A percentile compares a stretch with the other conserved stretches of the same genome.
Conservation (phyloP, 2,797 vertebrate species). For the Crocidura indochinensis region DNA sequence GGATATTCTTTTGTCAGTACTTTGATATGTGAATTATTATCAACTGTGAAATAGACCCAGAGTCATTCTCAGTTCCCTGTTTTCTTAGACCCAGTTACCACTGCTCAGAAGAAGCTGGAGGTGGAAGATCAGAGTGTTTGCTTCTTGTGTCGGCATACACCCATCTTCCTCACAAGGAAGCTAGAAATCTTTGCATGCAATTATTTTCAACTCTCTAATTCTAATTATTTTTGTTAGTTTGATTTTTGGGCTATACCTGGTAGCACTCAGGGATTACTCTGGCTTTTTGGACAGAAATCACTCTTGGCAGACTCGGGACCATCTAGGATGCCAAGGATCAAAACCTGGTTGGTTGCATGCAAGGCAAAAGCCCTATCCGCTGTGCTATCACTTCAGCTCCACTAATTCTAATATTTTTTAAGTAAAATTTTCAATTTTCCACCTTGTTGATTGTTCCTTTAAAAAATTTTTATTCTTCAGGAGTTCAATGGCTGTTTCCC, state of each 20-base stretch:
- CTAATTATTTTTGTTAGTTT: neutral
- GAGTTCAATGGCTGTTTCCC: constrained; percentile 4
- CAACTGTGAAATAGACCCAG: neutral
- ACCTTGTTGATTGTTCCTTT: neutral
- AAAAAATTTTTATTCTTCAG: constrained; percentile 27
- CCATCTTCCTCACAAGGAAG: constrained; percentile 4
- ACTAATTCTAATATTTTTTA: too few relatives aligned
- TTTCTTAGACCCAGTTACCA: neutral
- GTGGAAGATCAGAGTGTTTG: neutral
- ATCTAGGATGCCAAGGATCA: too few relatives aligned
- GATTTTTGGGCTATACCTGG: too few relatives aligned
- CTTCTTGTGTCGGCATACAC: neutral
- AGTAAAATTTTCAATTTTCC: neutral
- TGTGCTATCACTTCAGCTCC: too few relatives aligned
- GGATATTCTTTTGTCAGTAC: neutral
- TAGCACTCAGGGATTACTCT: too few relatives aligned
- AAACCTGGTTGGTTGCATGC: too few relatives aligned
- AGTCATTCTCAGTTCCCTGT: neutral
- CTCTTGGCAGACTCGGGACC: too few relatives aligned
- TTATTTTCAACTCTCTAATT: constrained; percentile 24
- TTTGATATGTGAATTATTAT: neutral
- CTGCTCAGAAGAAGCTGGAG: neutral
- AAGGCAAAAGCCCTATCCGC: too few relatives aligned
- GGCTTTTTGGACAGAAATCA: too few relatives aligned
- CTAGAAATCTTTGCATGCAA: neutral